Percentiles rank a stretch among this genome's conserved stretches.
Conservation (phyloP, 2,888 invertebrate species). For the Latheticus oryzae region DNA sequence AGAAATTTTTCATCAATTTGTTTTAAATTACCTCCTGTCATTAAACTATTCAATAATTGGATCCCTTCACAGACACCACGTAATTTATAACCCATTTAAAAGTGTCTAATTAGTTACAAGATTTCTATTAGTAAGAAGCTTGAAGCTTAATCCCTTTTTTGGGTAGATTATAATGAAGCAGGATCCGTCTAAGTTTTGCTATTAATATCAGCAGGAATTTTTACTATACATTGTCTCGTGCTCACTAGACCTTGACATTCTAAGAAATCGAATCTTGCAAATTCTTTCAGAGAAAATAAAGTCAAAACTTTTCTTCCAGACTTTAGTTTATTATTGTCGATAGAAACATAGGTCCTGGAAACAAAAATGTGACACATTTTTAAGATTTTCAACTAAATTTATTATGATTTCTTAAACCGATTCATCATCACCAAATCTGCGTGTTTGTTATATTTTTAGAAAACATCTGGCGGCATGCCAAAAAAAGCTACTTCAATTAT, state of each 20-base stretch:
- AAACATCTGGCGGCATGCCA: conserved; percentile 10
- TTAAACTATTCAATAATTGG: conserved; percentile 32
- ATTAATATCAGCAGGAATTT: conserved; percentile 31
- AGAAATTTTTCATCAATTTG: conserved; percentile 24
- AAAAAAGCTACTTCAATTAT: conserved; percentile 12
- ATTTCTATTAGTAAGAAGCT: conserved; percentile 25
- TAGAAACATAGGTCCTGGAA: conserved; percentile 1
- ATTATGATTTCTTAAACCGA: no score
- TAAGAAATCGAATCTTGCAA: conserved; percentile 38
- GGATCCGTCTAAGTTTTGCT: conserved; percentile 12
- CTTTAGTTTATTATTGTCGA: no score
- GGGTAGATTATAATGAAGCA: conserved; percentile 26
- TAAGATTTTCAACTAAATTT: no score
- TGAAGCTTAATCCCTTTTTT: conserved; percentile 20
- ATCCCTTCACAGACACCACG: conserved; percentile 16
- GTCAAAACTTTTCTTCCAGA: no score
- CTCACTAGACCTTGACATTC: conserved; percentile 39
- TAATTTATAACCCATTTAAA: conserved; percentile 34
- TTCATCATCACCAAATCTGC: conserved; percentile 17
- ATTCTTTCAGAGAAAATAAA: conserved; percentile 18
- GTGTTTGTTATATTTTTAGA: conserved; percentile 9
- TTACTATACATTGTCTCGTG: conserved; percentile 39
- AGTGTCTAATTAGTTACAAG: conserved; percentile 35
- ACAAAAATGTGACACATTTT: no score
- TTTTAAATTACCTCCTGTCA: conserved; percentile 29